Base-by-base conservation (phyloP, 2,888 invertebrate genomes). In the Eilema depressum region DNA sequence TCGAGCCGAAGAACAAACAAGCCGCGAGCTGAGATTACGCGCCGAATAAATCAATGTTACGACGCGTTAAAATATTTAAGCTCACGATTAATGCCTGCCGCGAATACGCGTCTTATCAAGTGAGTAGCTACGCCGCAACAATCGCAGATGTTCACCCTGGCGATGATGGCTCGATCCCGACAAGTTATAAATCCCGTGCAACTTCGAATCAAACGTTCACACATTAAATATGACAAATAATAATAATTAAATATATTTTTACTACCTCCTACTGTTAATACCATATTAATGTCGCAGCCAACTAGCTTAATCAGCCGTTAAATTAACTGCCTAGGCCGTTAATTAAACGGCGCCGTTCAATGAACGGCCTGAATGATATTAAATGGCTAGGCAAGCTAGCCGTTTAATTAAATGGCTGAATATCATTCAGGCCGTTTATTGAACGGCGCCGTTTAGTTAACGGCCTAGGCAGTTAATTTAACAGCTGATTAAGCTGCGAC, bases 31-130 rank as follows among this genome's bases (percentile, higher is more conserved):
- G 89, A 93, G 95, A 95, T 95, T 95, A 94, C 90, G 91, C 88
- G 90, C 82, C 86, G 92, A 93, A 95, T 95, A 95, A 95, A 95
- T 95, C 95, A 95, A 94, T 95, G 94, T 93, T 94, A 92, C 93
- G 92, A 93, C 93, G 94, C 93, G 94, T 95, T 95, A 94, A 94
- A 95, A 95, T 94, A 94, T 95, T 94, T 93, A 95, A 95, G 93
- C 93, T 91, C 89, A 91, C 93, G 94, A 94, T 94, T 94, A 95
- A 94, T 94, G 93, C 89, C 84, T 87, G 88, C 86, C 73, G 90
- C 86, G 89, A 88, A 89, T 88, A 86, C 86, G 86, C 87, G 88
- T 88, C 90, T 92, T 92, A 91, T 90, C 91, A 89, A 87, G 86
- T 85, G 85, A 85, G 84, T 86, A 84, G 87, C 78, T 57, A 68